Percentiles rank a stretch among this genome's conserved stretches.
phyloP scores from a whole-genome alignment of 1,140 invertebrate species.

The Stegodyphus dumicola region DNA sequence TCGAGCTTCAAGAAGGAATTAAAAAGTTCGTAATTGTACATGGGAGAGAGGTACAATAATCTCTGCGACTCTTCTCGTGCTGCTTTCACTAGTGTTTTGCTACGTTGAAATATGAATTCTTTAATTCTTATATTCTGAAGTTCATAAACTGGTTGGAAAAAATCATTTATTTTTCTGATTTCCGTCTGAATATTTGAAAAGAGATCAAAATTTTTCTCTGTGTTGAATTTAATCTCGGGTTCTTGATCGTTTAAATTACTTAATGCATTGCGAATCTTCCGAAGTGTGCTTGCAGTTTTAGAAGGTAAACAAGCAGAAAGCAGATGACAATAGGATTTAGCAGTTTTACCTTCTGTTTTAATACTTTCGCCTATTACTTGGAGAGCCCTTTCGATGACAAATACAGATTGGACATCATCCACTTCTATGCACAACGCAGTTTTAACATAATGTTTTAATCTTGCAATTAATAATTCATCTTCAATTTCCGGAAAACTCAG shows the following conservation, averaged over 20 bases:
- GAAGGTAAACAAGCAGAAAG: background rate
- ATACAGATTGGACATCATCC: background rate
- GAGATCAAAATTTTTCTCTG: background rate
- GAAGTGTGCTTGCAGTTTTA: background rate
- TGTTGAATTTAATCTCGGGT: background rate
- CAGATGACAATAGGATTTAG: background rate
- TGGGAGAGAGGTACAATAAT: no score
- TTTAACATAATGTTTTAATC: conserved; percentile 16
- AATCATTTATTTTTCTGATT: background rate
- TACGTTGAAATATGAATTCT: background rate
- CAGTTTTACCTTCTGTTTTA: background rate
- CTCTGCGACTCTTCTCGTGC: background rate
- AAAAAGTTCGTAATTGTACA: background rate
- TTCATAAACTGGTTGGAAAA: background rate
- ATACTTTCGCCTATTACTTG: conserved; percentile 8
- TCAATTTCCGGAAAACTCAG: conserved; percentile 15
- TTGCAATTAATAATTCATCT: background rate
- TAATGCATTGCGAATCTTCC: background rate
- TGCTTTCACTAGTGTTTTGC: background rate
- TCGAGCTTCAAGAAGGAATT: background rate
- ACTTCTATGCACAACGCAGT: background rate
- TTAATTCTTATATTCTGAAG: background rate
- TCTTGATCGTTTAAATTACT: background rate
- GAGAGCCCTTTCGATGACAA: conserved; percentile 19
- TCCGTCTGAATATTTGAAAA: conserved; percentile 11